A percentile compares a stretch with the other conserved stretches of the same genome.
These are phyloP conservation scores for Accipiter virgatus DNA, from an alignment of 2,113 vertebrate species.

Conservation along the genomic window DNA sequence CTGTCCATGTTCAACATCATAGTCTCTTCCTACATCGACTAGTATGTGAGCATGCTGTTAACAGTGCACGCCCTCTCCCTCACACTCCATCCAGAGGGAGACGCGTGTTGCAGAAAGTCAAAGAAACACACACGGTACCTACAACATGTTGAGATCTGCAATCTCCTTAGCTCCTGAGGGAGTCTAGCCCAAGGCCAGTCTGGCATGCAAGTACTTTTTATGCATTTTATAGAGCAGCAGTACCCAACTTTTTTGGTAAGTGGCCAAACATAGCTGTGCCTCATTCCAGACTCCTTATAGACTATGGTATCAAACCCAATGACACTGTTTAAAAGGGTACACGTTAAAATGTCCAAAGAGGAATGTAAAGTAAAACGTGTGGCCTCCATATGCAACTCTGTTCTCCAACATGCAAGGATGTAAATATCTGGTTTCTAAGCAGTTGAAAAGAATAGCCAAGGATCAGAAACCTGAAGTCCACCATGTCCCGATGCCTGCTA, in stretches of 20 bases:
- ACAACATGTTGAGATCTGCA: background rate
- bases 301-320: background rate
- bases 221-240: background rate
- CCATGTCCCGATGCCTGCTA: background rate
- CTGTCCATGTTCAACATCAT: background rate
- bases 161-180: background rate
- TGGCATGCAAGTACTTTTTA: background rate
- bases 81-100: background rate
- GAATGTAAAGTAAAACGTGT: background rate
- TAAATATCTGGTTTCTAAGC: background rate
- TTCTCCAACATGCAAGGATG: background rate
- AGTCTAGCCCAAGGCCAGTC: background rate
- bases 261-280: background rate
- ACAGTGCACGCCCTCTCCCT: background rate
- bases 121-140: background rate
- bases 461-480: background rate
- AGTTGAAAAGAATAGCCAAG: background rate
- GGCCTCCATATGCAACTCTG: background rate
- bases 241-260: background rate
- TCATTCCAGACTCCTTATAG: background rate
- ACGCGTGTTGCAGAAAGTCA: background rate
- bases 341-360: background rate
- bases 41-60: rapidly evolving
- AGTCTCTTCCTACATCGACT: background rate
- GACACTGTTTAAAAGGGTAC: background rate